A percentile compares a stretch with the other conserved stretches of the same genome.
These are phyloP conservation scores for Arvicanthis niloticus DNA, from an alignment of 2,113 vertebrate genomes.

Conservation along the genomic window DNA sequence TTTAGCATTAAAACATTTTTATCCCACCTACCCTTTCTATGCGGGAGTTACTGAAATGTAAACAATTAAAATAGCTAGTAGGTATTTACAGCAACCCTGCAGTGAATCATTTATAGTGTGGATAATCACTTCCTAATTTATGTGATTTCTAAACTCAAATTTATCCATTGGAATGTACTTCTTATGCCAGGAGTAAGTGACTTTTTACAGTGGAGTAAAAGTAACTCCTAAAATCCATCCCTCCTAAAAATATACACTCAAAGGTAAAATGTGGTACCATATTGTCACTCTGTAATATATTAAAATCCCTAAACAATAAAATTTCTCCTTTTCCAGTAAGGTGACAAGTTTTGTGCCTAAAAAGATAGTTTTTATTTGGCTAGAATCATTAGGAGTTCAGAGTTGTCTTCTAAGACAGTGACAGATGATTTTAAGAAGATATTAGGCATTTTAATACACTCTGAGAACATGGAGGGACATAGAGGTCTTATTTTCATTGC, in stretches of 20 bases:
- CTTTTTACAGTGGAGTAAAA: background rate
- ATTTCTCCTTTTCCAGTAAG: background rate
- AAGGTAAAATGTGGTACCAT: slow-evolving; percentile 16
- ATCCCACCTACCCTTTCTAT: background rate
- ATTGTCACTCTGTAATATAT: slow-evolving; percentile 41
- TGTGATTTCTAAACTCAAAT: slow-evolving; percentile 58
- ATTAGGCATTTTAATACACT: slow-evolving; percentile 46
- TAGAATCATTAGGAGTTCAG: slow-evolving; percentile 24
- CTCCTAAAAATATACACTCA: slow-evolving; percentile 42
- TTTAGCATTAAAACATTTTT: background rate
- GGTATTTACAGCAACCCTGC: slow-evolving; percentile 42
- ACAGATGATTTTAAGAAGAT: slow-evolving; percentile 53
- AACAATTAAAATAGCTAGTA: slow-evolving; percentile 54
- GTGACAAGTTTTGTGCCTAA: slow-evolving; percentile 5
- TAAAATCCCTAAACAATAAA: slow-evolving; percentile 25
- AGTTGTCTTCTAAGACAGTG: slow-evolving; percentile 43
- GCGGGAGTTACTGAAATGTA: slow-evolving; percentile 54
- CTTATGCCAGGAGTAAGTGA: slow-evolving; percentile 40
- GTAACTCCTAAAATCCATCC: slow-evolving; percentile 45
- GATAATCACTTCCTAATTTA: slow-evolving; percentile 54
- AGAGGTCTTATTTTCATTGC: slow-evolving; percentile 60
- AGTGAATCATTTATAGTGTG: slow-evolving; percentile 47
- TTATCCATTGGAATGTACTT: slow-evolving; percentile 32
- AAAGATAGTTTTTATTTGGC: background rate
- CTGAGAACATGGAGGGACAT: slow-evolving; percentile 44